These are phyloP conservation scores for Dryomyza anilis DNA, from an alignment of 2,888 invertebrate genomes.

Conservation along the genomic window DNA sequence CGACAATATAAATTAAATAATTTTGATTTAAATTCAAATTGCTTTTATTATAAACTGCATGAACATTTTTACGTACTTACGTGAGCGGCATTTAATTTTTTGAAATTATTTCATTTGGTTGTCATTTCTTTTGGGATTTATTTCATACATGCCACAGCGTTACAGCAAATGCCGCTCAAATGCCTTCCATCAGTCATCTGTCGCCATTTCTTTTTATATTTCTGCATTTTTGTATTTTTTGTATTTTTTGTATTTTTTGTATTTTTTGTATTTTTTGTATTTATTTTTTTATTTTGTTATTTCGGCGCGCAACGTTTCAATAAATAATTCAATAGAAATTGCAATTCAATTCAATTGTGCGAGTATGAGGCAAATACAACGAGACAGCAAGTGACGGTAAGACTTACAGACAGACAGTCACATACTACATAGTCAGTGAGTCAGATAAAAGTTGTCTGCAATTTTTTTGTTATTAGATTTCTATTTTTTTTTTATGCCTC, in stretches of 20 bases:
- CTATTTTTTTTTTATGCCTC: neutral
- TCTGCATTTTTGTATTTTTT: neutral
- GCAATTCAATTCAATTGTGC: constrained; percentile 5
- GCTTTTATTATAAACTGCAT: no score
- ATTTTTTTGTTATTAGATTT: neutral
- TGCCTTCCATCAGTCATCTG: neutral
- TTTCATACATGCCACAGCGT: neutral
- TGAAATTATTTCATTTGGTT: no score
- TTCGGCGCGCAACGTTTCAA: neutral
- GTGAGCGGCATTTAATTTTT: no score
- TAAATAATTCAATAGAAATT: constrained; percentile 11
- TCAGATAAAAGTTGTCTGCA: no score
- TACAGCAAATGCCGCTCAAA: neutral
- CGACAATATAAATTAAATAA: no score
- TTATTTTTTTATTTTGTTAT: no score
- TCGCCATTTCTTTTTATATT: neutral
- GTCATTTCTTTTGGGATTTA: no score
- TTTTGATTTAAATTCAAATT: no score
- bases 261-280: no score
- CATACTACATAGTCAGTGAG: no score
- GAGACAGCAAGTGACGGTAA: neutral
- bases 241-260: no score
- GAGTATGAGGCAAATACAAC: neutral
- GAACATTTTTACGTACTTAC: no score
- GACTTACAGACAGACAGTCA: neutral